A percentile compares a stretch with the other conserved stretches of the same genome.
phyloP scores from a whole-genome alignment of 2,113 vertebrate genomes.

The Cinclus cinclus region DNA sequence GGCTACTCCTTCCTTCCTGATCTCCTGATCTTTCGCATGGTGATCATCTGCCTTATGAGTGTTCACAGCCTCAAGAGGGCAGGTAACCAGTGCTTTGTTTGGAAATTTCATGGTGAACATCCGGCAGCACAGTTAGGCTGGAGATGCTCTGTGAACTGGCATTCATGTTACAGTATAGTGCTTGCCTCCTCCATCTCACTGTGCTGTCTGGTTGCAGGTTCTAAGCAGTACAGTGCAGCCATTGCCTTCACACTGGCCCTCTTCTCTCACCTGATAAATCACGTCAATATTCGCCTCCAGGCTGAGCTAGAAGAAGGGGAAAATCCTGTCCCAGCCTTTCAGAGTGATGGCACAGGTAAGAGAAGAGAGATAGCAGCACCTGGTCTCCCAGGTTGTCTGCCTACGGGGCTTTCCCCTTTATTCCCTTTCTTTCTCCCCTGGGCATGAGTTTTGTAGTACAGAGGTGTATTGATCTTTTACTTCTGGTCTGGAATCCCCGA shows the following conservation, averaged over 20 bases:
- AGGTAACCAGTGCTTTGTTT: constrained; percentile 71
- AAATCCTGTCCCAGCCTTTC: constrained; percentile 84
- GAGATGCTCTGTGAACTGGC: neutral
- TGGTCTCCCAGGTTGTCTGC: neutral
- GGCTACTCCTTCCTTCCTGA: constrained; percentile 88
- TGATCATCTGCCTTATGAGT: constrained; percentile 94
- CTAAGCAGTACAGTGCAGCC: constrained; percentile 95
- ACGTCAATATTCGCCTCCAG: constrained; percentile 96
- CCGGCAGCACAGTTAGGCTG: neutral
- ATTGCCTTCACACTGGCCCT: constrained; percentile 96
- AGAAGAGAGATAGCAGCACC: fast-evolving
- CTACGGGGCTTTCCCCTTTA: too few relatives aligned
- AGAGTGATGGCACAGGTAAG: constrained; percentile 78
- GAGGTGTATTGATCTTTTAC: neutral
- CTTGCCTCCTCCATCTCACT: neutral
- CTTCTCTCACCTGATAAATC: constrained; percentile 97
- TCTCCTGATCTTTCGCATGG: constrained; percentile 93
- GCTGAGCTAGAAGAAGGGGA: constrained; percentile 93
- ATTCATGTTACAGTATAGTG: fast-evolving
- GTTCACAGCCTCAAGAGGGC: constrained; percentile 95
- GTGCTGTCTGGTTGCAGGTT: constrained; percentile 72
- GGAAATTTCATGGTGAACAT: fast-evolving
- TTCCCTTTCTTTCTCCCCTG: neutral
- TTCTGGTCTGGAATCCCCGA: neutral
- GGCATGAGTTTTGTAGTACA: neutral